Evolutionary conservation across 2,888 invertebrate genomes (phyloP), one percentile per base, ranked within the genome.

Genomic region (Drosophila limbata): DNA sequence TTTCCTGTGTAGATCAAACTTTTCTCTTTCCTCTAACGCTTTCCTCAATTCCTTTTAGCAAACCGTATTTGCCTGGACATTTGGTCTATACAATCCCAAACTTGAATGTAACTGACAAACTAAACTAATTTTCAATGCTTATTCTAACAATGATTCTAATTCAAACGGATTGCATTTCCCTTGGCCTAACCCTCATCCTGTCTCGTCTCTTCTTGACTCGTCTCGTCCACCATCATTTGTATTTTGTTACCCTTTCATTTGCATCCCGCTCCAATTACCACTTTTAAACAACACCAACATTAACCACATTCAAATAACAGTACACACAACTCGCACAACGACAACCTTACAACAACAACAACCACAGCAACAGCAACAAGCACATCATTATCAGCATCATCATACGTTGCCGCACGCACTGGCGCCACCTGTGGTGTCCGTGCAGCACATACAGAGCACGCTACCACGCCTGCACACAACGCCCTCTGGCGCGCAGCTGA

Each of bases 381-480:
- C 33, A 56, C 71, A 69, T 69, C 35, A 78, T n/a, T 65, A 73
- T 57, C 81, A 69, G 61, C 70, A 73, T 47, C 77, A 79, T 66
- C 86, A 84, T 52, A 86, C 84, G 65, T 61, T 79, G 67, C 79
- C 84, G 71, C 72, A 81, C 65, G 66, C 67, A 42, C 69, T 59
- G 59, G 61, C 73, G 63, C 61, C 73, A 44, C 61, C 66, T 37
- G 9, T 69, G 68, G 74, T 60, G 79, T 56, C 78, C 35, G 61
- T 56, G 64, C 63, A 61, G 42, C 61, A 50, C 33, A 39, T 73
- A 68, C 89, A 85, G 73, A 79, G 81, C 65, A 86, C 90, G 68
- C 71, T 89, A 68, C 83, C 84, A 73, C 89, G 89, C 53, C 88
- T 68, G 52, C 80, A 74, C 40, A 35, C 42, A n/a, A 63, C 79